Conservation (phyloP, 2,888 invertebrate genomes). For the Drosophila maculinotata region DNA sequence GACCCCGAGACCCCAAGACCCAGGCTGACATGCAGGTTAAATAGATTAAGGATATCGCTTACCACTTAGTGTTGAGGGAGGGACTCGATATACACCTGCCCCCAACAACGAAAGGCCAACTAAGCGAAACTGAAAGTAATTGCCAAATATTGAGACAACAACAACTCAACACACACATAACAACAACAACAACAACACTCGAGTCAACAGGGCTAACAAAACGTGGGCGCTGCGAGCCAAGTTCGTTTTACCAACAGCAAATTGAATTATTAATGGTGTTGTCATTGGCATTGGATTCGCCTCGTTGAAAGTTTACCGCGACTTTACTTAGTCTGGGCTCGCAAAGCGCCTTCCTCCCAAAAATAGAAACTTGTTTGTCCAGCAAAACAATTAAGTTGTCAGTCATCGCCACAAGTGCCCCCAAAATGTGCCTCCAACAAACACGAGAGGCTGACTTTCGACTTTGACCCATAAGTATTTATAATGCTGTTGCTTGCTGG, state of each 20-base stretch:
- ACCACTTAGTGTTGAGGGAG: slow-evolving; percentile 52
- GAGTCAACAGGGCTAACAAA: slow-evolving; percentile 9
- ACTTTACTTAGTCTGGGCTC: slow-evolving; percentile 46
- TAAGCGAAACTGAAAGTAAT: slow-evolving; percentile 70
- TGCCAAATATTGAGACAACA: slow-evolving; percentile 77
- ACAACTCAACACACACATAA: slow-evolving; percentile 19
- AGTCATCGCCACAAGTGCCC: slow-evolving; percentile 55
- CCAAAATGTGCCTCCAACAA: slow-evolving; percentile 9
- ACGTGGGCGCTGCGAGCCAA: slow-evolving; percentile 18
- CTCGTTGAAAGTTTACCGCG: slow-evolving; percentile 60
- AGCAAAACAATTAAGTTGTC: slow-evolving; percentile 74
- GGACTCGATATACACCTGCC: slow-evolving; percentile 39
- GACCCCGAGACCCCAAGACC: slow-evolving; percentile 11
- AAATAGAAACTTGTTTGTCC: slow-evolving; percentile 67
- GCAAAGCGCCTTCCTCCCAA: slow-evolving; percentile 19
- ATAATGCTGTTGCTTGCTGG: slow-evolving; percentile 15
- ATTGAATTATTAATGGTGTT: slow-evolving; percentile 79
- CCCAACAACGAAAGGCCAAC: slow-evolving; percentile 14
- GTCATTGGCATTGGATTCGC: slow-evolving; percentile 59
- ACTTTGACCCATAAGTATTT: slow-evolving; percentile 39
- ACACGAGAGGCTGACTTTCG: slow-evolving; percentile 42
- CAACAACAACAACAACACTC: slow-evolving; percentile 11
- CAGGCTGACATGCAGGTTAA: slow-evolving; percentile 71
- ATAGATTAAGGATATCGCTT: slow-evolving; percentile 79
- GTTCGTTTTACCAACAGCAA: slow-evolving; percentile 45